Evolutionary conservation across 2,797 vertebrate species (phyloP).

Genomic region (Melanotaenia parkinsoni): DNA sequence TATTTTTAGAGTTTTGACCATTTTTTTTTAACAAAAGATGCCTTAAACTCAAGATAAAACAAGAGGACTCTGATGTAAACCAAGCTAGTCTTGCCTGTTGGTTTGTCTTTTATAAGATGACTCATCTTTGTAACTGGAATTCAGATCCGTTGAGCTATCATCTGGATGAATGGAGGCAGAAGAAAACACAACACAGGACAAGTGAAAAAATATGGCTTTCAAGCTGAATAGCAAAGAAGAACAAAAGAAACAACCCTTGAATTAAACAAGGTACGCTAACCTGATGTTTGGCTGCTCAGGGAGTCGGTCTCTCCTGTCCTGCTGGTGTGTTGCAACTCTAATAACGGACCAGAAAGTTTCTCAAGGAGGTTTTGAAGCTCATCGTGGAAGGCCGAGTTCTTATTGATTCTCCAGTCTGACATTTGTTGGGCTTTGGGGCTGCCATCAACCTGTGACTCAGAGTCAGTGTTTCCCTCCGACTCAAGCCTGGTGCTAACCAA

Average conservation of each 20-base stretch:
- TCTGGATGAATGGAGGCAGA: slow-evolving; percentile 46
- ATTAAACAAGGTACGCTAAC: slow-evolving; percentile 21
- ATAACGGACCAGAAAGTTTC: slow-evolving; percentile 78
- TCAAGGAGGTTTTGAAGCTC: slow-evolving; percentile 82
- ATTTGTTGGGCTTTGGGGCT: slow-evolving; percentile 8
- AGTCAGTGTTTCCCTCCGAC: slow-evolving; percentile 29
- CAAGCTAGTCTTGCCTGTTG: slow-evolving; percentile 47
- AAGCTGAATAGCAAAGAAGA: slow-evolving; percentile 5
- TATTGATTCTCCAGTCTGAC: slow-evolving; percentile 51
- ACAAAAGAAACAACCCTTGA: not conserved
- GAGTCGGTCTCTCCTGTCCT: slow-evolving; percentile 77
- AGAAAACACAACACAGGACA: not conserved
- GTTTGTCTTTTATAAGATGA: slow-evolving; percentile 46
- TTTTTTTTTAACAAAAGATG: not conserved
- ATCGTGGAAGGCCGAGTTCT: slow-evolving; percentile 72
- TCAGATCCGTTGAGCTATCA: slow-evolving; percentile 70
- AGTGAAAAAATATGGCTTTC: slow-evolving; percentile 4
- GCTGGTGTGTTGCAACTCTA: slow-evolving; percentile 60
- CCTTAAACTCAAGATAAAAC: not conserved
- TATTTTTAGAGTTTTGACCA: not conserved
- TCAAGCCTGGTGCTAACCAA: slow-evolving; percentile 4
- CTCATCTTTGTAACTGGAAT: slow-evolving; percentile 70
- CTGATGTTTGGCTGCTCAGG: slow-evolving; percentile 81
- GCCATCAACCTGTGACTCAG: slow-evolving; percentile 51
- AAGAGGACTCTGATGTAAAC: not conserved